Percentiles rank a stretch among this genome's conserved stretches.
These are phyloP conservation scores for Aegithalos caudatus DNA, from an alignment of 2,113 vertebrate genomes.

Conservation along the genomic window DNA sequence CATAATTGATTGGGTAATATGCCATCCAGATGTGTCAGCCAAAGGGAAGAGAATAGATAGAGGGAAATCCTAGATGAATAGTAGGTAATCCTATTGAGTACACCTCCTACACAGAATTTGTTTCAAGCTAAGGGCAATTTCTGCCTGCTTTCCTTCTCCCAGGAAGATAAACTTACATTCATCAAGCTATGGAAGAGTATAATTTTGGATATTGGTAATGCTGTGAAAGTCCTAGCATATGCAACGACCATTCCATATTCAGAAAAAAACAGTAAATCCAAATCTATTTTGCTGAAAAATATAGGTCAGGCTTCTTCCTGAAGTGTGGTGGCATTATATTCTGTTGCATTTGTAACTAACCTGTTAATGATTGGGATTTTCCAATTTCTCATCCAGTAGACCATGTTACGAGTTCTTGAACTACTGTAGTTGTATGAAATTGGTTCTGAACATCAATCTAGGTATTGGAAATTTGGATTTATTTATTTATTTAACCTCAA, in stretches of 20 bases:
- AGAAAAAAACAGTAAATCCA: neutral
- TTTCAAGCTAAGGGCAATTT: neutral
- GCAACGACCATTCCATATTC: neutral
- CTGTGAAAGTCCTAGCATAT: neutral
- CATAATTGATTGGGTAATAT: neutral
- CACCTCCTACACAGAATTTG: neutral
- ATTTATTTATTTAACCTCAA: neutral
- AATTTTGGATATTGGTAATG: neutral
- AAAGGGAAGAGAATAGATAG: neutral
- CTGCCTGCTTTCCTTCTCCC: neutral
- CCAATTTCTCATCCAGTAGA: neutral
- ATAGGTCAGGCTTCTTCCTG: neutral
- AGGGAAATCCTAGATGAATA: neutral
- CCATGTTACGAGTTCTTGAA: neutral
- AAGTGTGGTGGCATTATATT: neutral
- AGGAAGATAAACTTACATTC: neutral
- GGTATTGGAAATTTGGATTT: neutral
- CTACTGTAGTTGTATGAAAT: neutral
- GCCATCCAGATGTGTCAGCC: neutral
- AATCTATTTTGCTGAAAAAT: neutral
- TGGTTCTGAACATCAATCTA: neutral
- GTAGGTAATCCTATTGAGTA: neutral
- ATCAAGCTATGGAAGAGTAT: neutral
- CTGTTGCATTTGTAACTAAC: neutral
- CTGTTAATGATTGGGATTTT: neutral